Evolutionary conservation across 2,797 vertebrate species (phyloP), one percentile per base, ranked within the genome.

Genomic region (Thunnus albacares): DNA sequence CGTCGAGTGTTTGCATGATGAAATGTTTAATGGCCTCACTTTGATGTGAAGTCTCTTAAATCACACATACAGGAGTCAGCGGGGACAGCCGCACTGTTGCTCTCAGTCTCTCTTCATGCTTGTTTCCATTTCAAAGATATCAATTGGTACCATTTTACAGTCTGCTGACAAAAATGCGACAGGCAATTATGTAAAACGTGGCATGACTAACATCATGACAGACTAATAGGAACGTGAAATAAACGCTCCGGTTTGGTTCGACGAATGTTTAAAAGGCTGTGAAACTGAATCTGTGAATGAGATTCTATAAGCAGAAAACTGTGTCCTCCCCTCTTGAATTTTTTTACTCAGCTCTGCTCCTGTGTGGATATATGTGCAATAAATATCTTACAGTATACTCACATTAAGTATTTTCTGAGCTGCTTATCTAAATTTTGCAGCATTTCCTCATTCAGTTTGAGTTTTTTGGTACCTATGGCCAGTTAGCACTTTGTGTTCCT

Each of bases 71-170:
- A 65, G 63, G 38, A 59, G n/a, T 13, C 58, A 11, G 73, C 63
- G 6, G 30, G 30, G 30, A 33, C 30, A 33, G 30, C 30, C 30
- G 30, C 2, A 1, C 62, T 30, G 57, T 3, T 12, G 77, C 63
- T 74, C 75, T 35, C 38, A 1, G 20, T 56, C 41, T 71, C 53
- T 35, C 64, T 76, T 79, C 72, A 64, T 8, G 38, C 61, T n/a
- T 1, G 8, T 72, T 69, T 73, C 64, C 68, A 76, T 80, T 74
- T 84, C 79, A 79, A 71, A 79, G 72, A 72, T 75, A 75, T 82
- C 62, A 14, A n/a, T 55, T 5, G 35, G 17, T 20, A 6, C 41
- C 70, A n/a, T 68, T 85, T 67, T 78, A 74, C 38, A 77, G 79
- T 45, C 76, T 2, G 61, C 41, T 2, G 62, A 79, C 52, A 28